Evolutionary conservation across 1,140 invertebrate genomes (phyloP).

Genomic region (Bemisia tabaci): DNA sequence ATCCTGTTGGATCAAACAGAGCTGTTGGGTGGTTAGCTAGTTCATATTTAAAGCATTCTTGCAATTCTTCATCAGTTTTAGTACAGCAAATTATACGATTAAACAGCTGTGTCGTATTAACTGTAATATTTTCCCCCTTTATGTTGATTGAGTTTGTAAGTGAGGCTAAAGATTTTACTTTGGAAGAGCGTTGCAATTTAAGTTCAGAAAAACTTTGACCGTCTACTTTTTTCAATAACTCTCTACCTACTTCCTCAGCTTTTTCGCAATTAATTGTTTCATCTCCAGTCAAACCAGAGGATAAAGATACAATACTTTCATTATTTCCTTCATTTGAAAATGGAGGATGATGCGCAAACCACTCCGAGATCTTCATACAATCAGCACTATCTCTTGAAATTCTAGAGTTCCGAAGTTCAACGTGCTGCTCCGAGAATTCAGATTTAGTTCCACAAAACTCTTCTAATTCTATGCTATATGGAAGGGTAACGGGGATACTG

Average conservation of each 20-base stretch:
- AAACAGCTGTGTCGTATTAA: conserved; percentile 30
- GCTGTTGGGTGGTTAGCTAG: conserved; percentile 28
- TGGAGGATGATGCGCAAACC: conserved; percentile 27
- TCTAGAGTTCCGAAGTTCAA: conserved; percentile 29
- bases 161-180: conserved; percentile 18
- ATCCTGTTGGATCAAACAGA: conserved; percentile 30
- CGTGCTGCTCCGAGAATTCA: conserved; percentile 29
- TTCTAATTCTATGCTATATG: not conserved
- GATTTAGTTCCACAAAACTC: not conserved
- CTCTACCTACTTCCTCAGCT: conserved; percentile 27
- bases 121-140: conserved; percentile 25
- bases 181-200: conserved; percentile 13
- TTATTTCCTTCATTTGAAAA: conserved; percentile 21
- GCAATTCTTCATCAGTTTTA: conserved; percentile 25
- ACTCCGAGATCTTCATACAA: conserved; percentile 25
- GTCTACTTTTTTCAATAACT: conserved; percentile 23
- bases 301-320: conserved; percentile 25
- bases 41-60: conserved; percentile 31
- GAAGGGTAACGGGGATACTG: not conserved
- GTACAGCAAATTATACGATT: conserved; percentile 28
- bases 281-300: conserved; percentile 28
- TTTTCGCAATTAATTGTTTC: conserved; percentile 30
- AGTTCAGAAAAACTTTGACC: conserved; percentile 20
- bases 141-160: conserved; percentile 16
- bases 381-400: conserved; percentile 28